A percentile compares a stretch with the other conserved stretches of the same genome.
Conservation (phyloP, 2,113 vertebrate species). For the Mohoua ochrocephala region DNA sequence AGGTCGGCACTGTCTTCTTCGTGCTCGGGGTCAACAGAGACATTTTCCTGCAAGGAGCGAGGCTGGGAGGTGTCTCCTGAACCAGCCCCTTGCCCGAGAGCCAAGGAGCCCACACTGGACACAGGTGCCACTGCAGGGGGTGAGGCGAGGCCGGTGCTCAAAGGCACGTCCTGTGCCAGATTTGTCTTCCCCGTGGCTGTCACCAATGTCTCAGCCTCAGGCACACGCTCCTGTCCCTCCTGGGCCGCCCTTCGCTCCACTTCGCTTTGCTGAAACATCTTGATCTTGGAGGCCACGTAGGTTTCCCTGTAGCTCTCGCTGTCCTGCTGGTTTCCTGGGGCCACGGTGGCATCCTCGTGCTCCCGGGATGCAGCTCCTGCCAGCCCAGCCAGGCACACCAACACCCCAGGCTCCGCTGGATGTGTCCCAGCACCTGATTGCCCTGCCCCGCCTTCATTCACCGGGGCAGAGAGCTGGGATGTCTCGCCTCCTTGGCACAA, state of each 20-base stretch:
- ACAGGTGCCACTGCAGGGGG: neutral
- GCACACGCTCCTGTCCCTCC: neutral
- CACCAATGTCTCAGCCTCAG: neutral
- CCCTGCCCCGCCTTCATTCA: neutral
- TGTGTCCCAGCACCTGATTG: neutral
- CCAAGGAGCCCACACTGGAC: neutral
- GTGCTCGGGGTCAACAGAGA: neutral
- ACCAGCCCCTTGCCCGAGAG: neutral
- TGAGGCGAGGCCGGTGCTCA: neutral
- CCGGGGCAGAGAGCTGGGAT: neutral
- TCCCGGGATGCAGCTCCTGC: neutral
- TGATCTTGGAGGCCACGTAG: conserved; percentile 75
- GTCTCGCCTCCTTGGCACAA: neutral
- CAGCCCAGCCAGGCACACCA: neutral
- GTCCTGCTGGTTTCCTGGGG: neutral
- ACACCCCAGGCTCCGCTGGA: neutral
- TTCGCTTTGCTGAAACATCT: conserved; percentile 67
- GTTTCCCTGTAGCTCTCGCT: conserved; percentile 25
- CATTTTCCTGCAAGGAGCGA: neutral
- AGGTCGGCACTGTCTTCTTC: conserved; percentile 43
- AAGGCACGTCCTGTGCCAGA: neutral
- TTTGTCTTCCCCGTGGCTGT: neutral
- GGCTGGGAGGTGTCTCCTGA: conserved; percentile 3
- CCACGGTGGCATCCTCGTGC: neutral
- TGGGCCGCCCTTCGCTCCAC: neutral